These are phyloP conservation scores for Tinea semifulvella DNA, from an alignment of 2,888 invertebrate genomes.

Conservation along the genomic window DNA sequence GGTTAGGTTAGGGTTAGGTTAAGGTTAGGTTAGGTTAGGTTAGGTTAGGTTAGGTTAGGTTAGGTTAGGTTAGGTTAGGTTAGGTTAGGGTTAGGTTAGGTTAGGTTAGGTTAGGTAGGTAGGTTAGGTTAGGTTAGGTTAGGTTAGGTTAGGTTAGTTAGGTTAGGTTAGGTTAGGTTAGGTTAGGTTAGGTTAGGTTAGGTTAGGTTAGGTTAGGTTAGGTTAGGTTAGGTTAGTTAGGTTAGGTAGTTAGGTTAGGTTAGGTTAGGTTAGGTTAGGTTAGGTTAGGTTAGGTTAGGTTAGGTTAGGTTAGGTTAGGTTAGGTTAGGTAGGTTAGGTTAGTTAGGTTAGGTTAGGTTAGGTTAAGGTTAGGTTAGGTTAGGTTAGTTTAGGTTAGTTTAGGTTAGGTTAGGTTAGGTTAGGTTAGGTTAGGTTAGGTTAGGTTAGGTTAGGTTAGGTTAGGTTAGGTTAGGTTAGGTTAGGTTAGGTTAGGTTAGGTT, in stretches of 20 bases:
- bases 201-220: constrained; percentile 17
- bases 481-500: constrained; percentile 22
- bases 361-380: no score
- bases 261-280: constrained; percentile 23
- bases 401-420: constrained; percentile 20
- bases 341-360: no score
- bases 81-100: no score
- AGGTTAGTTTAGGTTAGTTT: no score
- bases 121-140: no score
- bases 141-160: constrained; percentile 15
- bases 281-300: constrained; percentile 23
- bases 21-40: no score
- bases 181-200: constrained; percentile 18
- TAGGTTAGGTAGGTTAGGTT: no score
- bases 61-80: constrained; percentile 18
- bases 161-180: constrained; percentile 19
- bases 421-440: constrained; percentile 19
- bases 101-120: no score
- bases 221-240: constrained; percentile 16
- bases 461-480: constrained; percentile 21
- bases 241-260: constrained; percentile 20
- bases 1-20: no score
- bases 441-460: constrained; percentile 18
- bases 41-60: constrained; percentile 18
- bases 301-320: constrained; percentile 20